phyloP scores from a whole-genome alignment of 1,140 invertebrate species.

The Cryptotermes secundus region DNA sequence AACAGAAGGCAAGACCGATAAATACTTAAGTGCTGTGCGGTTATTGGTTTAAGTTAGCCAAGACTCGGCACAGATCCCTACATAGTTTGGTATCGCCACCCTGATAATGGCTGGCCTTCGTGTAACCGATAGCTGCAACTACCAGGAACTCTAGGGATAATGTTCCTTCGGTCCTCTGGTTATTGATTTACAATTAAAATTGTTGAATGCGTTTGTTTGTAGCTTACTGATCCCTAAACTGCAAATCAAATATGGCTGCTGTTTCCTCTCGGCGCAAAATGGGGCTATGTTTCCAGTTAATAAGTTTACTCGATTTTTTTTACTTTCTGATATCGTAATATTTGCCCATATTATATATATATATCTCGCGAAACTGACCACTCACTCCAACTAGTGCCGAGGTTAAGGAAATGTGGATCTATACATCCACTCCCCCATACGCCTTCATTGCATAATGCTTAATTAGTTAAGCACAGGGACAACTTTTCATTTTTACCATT shows the following conservation, averaged over 20 bases:
- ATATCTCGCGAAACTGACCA: too few relatives aligned
- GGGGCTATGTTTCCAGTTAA: not conserved
- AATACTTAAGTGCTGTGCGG: not conserved
- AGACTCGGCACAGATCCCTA: not conserved
- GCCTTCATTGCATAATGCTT: too few relatives aligned
- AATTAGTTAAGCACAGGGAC: too few relatives aligned
- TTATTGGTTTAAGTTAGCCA: not conserved
- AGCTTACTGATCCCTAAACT: not conserved
- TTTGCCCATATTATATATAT: too few relatives aligned
- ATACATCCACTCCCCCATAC: too few relatives aligned
- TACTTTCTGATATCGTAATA: too few relatives aligned
- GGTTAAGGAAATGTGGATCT: too few relatives aligned
- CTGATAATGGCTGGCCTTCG: not conserved
- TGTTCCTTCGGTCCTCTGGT: not conserved
- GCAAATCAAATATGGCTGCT: constrained; percentile 2
- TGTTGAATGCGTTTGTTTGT: not conserved
- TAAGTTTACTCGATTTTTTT: too few relatives aligned
- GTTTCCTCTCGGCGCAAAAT: not conserved
- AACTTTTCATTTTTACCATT: too few relatives aligned
- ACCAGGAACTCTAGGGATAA: not conserved
- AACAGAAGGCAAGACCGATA: not conserved
- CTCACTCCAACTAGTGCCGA: too few relatives aligned
- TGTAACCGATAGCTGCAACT: not conserved
- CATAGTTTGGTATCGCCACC: not conserved
- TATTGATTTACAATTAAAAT: constrained; percentile 19